Base-by-base conservation (phyloP, 2,113 vertebrate genomes). In the Paracyprichromis sp. region DNA sequence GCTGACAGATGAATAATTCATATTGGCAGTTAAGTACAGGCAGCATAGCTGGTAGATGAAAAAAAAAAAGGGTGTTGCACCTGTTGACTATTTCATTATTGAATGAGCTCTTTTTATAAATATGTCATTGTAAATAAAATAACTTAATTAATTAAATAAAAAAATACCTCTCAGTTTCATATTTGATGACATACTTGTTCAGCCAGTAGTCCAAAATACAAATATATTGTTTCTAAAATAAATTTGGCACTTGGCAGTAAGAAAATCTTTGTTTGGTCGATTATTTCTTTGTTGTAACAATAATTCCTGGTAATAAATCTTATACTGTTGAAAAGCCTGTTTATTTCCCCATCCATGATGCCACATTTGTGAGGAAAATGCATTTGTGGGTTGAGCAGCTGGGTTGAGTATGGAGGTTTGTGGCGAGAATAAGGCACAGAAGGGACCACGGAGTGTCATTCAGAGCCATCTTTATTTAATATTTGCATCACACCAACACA, bases 191-290 rank as follows among this genome's bases (percentile, higher is more conserved):
- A 40, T 14, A 69, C 63, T 14, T 40, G 36, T 69, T 69, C 36
- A 69, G 36, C 2, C 4, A 69, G 3, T 24, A 69, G n/a, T 69
- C 63, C 36, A 69, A 38, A 66, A 66, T 38, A 3, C 34, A 38
- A 66, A 66, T 66, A 66, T 66, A 66, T n/a, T 12, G 9, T 66
- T 66, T 66, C 17, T 66, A 66, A 66, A 66, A 66, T 38, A 66
- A 66, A 66, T 19, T 69, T 69, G 34, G 34, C 63, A 40, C 34
- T 40, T 14, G 19, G 4, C 34, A 69, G 11, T 14, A 14, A 40
- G 36, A 21, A 69, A 40, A 9, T 21, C 34, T 40, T 38, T 69
- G 3, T 69, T 69, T 40, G 36, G 36, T 40, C 3, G 4, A 69
- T 69, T 21, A 69, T 69, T 69, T 69, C 11, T 40, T 26, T 57